These are phyloP conservation scores for Rhipidura dahli DNA, from an alignment of 2,113 vertebrate genomes.

Conservation along the genomic window DNA sequence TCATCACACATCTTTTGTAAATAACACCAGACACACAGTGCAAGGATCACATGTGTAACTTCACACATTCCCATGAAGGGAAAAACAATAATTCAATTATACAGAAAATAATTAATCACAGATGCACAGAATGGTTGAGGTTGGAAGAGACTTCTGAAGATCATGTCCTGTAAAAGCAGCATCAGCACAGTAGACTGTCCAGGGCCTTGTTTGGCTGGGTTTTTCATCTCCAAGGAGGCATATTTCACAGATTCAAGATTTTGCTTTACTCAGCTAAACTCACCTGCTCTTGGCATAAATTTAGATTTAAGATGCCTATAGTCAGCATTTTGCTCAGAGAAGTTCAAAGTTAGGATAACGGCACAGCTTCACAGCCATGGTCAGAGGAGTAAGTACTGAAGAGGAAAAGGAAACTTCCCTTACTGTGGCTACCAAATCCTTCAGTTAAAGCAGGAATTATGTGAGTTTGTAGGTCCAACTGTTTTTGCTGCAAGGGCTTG, in stretches of 20 bases:
- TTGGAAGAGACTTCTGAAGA: neutral
- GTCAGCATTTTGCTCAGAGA: neutral
- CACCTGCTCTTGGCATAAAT: neutral
- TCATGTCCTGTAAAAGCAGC: neutral
- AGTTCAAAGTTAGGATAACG: neutral
- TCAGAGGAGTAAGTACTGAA: neutral
- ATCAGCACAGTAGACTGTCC: neutral
- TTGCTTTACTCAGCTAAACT: neutral
- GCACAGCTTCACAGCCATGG: neutral
- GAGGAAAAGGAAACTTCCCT: neutral
- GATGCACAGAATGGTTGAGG: neutral
- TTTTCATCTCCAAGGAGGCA: neutral
- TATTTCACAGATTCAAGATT: neutral
- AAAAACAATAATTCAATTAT: neutral
- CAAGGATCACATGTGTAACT: neutral
- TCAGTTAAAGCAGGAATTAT: neutral
- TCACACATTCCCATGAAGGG: neutral
- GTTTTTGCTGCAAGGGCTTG: neutral
- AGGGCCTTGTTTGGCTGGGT: neutral
- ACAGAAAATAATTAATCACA: neutral
- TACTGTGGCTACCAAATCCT: neutral
- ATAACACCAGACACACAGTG: neutral
- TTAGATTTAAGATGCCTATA: neutral
- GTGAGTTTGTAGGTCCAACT: neutral
- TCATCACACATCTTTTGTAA: neutral